Conservation (phyloP, 2,888 invertebrate genomes). For the Melanargia galathea region DNA sequence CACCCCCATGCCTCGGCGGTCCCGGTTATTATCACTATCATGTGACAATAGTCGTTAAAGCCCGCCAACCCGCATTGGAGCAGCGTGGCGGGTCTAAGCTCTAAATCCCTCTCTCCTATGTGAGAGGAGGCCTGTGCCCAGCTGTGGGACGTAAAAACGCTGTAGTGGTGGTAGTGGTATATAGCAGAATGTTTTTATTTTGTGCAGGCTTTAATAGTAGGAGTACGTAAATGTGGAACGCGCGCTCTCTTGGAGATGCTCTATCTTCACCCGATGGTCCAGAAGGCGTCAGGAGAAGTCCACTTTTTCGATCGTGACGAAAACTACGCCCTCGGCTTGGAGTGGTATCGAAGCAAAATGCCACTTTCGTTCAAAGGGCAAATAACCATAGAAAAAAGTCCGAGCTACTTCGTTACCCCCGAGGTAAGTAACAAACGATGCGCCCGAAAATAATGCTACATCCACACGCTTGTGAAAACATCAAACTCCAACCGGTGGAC, state of each 20-base stretch:
- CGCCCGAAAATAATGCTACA: slow-evolving; percentile 8
- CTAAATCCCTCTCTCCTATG: too few species aligned
- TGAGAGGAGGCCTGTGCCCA: too few species aligned
- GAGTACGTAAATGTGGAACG: slow-evolving; percentile 98
- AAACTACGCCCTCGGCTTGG: slow-evolving; percentile 94
- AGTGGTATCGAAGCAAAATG: slow-evolving; percentile 98
- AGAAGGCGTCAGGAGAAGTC: slow-evolving; percentile 96
- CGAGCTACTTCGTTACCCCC: slow-evolving; percentile 97
- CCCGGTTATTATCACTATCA: too few species aligned
- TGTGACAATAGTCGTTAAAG: too few species aligned
- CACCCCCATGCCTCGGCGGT: too few species aligned
- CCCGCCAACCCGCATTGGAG: too few species aligned
- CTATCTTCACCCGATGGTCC: slow-evolving; percentile 95
- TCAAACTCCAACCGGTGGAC: too few species aligned
- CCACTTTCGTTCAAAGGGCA: slow-evolving; percentile 95
- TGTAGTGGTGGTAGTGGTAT: too few species aligned
- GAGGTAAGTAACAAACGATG: slow-evolving; percentile 85
- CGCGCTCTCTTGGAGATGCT: slow-evolving; percentile 97
- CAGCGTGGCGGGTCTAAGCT: too few species aligned
- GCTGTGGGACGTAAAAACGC: too few species aligned
- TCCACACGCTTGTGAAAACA: not conserved
- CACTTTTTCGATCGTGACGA: slow-evolving; percentile 98
- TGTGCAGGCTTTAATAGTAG: slow-evolving; percentile 92
- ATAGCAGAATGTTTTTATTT: slow-evolving; percentile 12
- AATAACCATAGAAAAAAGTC: slow-evolving; percentile 98